Base-by-base conservation (phyloP, 2,888 invertebrate species). In the Trachelus tabidus region DNA sequence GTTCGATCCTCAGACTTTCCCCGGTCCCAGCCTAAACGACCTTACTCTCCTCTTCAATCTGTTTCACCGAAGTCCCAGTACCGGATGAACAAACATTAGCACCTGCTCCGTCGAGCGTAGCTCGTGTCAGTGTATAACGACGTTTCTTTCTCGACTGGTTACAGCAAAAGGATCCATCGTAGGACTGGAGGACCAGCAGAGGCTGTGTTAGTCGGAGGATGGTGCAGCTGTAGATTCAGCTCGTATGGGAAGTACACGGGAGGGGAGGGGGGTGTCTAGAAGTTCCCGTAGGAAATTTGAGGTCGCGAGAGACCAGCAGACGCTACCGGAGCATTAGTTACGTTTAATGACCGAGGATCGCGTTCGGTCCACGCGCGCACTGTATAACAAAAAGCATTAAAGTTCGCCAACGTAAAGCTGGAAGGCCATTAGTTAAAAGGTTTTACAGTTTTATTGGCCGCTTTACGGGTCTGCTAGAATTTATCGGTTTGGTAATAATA, bases 401-500 rank as follows among this genome's bases (percentile, higher is more conserved):
- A 82, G 77, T 81, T 77, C 71, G 77, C 73, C 76, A 71, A 76
- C 74, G 71, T 76, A 69, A 73, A 74, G 69, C 79, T 73, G 73
- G 33, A 76, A 77, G 76, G 79, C 84, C 87, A 86, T 87, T 85
- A 86, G 85, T 87, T 86, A 85, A 84, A 86, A 86, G 86, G 83
- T 84, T 87, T 84, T 85, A 80, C 84, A 83, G 82, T 85, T 88
- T 88, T 87, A 87, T 86, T 84, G 87, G 86, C 77, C 82, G 81
- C 79, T 83, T 84, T 85, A 82, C 82, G 82, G 56, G 82, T 79
- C 76, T 75, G 78, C 69, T 78, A 1, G 83, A 88, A 88, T 87
- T 87, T 87, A 88, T 88, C 84, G 88, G 83, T 85, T 56, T 56
- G 56, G 56, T 9, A 56, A 56, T 56, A 56, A 56, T 56, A 56